Conservation (phyloP, 1,140 invertebrate species). For the Episyrphus balteatus region DNA sequence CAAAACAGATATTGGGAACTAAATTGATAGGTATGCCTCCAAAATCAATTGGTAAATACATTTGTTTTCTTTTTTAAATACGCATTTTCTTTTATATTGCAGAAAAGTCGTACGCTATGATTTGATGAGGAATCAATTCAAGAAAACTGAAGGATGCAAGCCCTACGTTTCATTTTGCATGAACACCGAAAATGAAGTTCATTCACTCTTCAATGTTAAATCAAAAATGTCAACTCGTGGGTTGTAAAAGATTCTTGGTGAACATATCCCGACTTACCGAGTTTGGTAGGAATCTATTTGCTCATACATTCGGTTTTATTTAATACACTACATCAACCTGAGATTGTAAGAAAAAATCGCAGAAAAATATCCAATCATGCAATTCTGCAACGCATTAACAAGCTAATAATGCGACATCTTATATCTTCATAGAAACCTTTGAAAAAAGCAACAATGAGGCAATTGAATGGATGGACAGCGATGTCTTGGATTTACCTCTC, state of each 20-base stretch:
- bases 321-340: conserved; percentile 24
- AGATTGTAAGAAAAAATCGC: conserved; percentile 28
- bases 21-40: conserved; percentile 25
- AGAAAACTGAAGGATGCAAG: conserved; percentile 19
- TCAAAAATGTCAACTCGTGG: conserved; percentile 28
- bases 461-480: not conserved
- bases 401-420: not conserved
- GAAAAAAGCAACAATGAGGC: conserved; percentile 1
- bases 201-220: conserved; percentile 27
- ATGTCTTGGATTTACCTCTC: not conserved
- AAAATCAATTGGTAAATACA: conserved; percentile 19
- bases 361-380: conserved; percentile 31
- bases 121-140: conserved; percentile 22
- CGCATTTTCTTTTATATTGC: too few relatives aligned
- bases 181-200: conserved; percentile 20
- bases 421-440: conserved; percentile 1
- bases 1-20: conserved; percentile 18
- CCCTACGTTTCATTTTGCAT: conserved; percentile 18
- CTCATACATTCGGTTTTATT: conserved; percentile 30
- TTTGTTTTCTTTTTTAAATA: too few relatives aligned
- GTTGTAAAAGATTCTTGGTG: conserved; percentile 30
- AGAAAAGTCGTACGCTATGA: conserved; percentile 25
- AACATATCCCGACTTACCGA: conserved; percentile 36
- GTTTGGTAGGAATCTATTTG: conserved; percentile 30
- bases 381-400: conserved; percentile 6